These are phyloP conservation scores for Ormyrus pomaceus DNA, from an alignment of 2,888 invertebrate species.

Conservation along the genomic window DNA sequence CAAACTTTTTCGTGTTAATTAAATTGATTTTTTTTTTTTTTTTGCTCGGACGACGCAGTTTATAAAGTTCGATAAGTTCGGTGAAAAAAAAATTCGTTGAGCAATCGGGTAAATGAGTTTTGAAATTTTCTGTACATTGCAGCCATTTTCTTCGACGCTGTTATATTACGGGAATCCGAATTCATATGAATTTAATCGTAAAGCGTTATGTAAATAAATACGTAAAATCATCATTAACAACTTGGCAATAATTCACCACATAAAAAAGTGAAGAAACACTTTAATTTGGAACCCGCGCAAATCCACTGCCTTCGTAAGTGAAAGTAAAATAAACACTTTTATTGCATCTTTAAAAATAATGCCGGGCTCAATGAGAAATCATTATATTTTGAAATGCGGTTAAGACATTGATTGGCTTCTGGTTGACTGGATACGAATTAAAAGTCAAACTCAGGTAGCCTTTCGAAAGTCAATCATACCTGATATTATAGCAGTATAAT, in stretches of 20 bases:
- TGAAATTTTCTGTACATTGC: too few species aligned
- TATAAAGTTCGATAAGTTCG: neutral
- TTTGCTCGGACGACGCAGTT: neutral
- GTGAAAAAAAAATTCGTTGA: neutral
- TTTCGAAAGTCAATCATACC: constrained; percentile 39
- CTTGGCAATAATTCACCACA: neutral
- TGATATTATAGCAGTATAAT: constrained; percentile 18
- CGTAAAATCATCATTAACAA: neutral
- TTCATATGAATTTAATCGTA: too few species aligned
- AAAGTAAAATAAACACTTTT: constrained; percentile 39
- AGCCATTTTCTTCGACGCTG: too few species aligned
- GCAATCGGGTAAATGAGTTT: too few species aligned
- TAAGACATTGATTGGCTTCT: constrained; percentile 11
- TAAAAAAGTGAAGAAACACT: neutral
- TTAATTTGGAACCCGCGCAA: neutral
- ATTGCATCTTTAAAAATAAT: neutral
- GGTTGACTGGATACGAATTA: neutral
- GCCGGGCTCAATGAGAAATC: constrained; percentile 16
- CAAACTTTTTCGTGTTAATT: constrained; percentile 8
- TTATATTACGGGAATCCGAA: too few species aligned
- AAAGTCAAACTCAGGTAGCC: neutral
- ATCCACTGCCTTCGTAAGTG: constrained; percentile 2
- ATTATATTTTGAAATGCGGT: constrained; percentile 11
- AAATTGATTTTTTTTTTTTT: constrained; percentile 9
- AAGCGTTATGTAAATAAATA: too few species aligned